Conservation (phyloP, 1,140 invertebrate species). For the Zaprionus tsacasi region DNA sequence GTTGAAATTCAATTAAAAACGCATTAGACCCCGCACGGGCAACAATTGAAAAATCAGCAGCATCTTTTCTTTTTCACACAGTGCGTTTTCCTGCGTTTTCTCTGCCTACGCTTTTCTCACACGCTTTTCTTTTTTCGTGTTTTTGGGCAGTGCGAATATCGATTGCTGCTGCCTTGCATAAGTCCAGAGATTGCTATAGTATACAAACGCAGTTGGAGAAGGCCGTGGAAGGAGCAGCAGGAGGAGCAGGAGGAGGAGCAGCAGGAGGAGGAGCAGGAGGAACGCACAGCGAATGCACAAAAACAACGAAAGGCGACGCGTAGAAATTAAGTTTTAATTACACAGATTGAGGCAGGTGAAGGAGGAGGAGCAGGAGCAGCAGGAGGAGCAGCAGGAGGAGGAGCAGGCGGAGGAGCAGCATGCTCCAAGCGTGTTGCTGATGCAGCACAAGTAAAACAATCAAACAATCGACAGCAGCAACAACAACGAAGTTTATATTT, state of each 20-base stretch:
- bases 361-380: not conserved
- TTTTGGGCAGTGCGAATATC: slow-evolving; percentile 70
- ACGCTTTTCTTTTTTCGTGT: slow-evolving; percentile 15
- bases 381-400: not conserved
- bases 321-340: slow-evolving; percentile 73
- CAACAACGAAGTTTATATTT: slow-evolving; percentile 50
- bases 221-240: not conserved
- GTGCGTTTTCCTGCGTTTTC: slow-evolving; percentile 12
- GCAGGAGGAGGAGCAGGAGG: not conserved
- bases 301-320: slow-evolving; percentile 45
- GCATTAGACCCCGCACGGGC: slow-evolving; percentile 6
- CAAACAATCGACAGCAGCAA: slow-evolving; percentile 57
- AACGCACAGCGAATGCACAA: slow-evolving; percentile 52
- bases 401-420: not conserved
- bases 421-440: slow-evolving; percentile 7
- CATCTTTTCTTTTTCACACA: slow-evolving; percentile 9
- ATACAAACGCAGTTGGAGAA: slow-evolving; percentile 42
- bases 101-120: not conserved
- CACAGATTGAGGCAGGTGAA: slow-evolving; percentile 31
- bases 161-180: slow-evolving; percentile 82
- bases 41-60: slow-evolving; percentile 2
- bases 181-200: slow-evolving; percentile 67
- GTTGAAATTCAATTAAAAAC: slow-evolving; percentile 33
- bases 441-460: slow-evolving; percentile 34
- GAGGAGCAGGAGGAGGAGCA: slow-evolving; percentile 1